Base-by-base conservation (phyloP, 1,140 invertebrate species). In the Neocloeon triangulifer region DNA sequence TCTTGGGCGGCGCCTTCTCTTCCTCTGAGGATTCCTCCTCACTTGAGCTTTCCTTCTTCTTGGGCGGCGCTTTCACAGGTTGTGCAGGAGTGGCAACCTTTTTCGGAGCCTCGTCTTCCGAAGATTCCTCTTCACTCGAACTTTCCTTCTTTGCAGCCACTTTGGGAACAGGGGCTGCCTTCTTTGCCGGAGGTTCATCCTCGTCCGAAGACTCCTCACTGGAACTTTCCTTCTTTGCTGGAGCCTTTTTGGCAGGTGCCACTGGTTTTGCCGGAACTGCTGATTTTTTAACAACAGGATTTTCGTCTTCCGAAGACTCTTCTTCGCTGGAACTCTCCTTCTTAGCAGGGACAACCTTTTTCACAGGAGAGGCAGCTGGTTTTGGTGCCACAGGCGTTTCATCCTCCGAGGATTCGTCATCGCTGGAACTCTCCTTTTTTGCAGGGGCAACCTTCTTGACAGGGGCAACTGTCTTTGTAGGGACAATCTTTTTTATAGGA, bases 391-490 rank as follows among this genome's bases (percentile, higher is more conserved):
- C 22, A 8, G 8, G 8, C 12, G 27, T 2, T 9, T 53, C 50
- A 3, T 50, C 50, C 10, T 41, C 47, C 5, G 43, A 47, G 5
- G 34, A 41, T 32, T 58, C 55, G 10, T 56, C 48, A 22, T 43
- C 43, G 14, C 41, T 43, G 3, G 48, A 46, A 23, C 19, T 18
- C 13, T 23, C 16, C 26, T 37, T 33, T 18, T 31, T 18, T 12
- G 40, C 18, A 19, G 38, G 33, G 39, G 14, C 23, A 38, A 46
- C 41, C 30, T 14, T 9, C 9, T 2, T 4, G 10, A 18, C 14
- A 16, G 15, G 15, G 3, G 27, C 5, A 10, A 8, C 52, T 48
- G 4, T 49, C 48, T n/a, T 40, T 47, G 5, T 42, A 47, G 5
- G 33, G n/a, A n/a, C n/a, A 8, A 18, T 29, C 3, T 29, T 29